Evolutionary conservation across 2,888 invertebrate species (phyloP).

Genomic region (Pecten maximus): DNA sequence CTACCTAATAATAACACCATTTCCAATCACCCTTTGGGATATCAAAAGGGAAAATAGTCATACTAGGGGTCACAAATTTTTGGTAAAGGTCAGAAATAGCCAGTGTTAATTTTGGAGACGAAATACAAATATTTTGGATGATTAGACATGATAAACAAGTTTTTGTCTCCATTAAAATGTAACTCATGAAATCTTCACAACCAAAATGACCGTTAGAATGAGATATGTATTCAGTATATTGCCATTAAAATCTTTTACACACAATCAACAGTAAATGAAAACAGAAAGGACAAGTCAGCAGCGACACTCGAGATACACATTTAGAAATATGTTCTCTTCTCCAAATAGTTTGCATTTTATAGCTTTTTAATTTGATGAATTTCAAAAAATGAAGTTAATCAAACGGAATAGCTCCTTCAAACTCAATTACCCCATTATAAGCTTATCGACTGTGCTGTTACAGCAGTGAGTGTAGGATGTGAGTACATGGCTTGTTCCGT

Average conservation of each 20-base stretch:
- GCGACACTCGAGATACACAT: neutral
- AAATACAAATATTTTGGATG: too few relatives aligned
- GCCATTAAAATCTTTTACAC: neutral
- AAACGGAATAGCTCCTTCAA: slow-evolving; percentile 22
- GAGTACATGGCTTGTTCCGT: slow-evolving; percentile 18
- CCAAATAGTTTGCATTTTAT: neutral
- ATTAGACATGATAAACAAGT: too few relatives aligned
- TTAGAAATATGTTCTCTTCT: neutral
- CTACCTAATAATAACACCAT: too few relatives aligned
- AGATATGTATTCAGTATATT: neutral
- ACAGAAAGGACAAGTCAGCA: neutral
- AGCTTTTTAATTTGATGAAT: slow-evolving; percentile 21
- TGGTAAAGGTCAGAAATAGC: too few relatives aligned
- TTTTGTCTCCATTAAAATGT: too few relatives aligned
- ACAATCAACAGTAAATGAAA: neutral
- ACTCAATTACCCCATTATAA: slow-evolving; percentile 28
- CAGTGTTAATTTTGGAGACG: too few relatives aligned
- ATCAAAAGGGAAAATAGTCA: too few relatives aligned
- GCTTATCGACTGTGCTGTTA: slow-evolving; percentile 28
- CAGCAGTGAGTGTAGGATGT: neutral
- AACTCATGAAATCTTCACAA: too few relatives aligned
- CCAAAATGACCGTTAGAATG: neutral
- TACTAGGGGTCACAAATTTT: too few relatives aligned
- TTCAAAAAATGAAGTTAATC: slow-evolving; percentile 33
- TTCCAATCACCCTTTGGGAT: too few relatives aligned